Evolutionary conservation across 2,113 vertebrate species (phyloP), one percentile per base, ranked within the genome.

Genomic region (Mesembrinibis cayennensis): DNA sequence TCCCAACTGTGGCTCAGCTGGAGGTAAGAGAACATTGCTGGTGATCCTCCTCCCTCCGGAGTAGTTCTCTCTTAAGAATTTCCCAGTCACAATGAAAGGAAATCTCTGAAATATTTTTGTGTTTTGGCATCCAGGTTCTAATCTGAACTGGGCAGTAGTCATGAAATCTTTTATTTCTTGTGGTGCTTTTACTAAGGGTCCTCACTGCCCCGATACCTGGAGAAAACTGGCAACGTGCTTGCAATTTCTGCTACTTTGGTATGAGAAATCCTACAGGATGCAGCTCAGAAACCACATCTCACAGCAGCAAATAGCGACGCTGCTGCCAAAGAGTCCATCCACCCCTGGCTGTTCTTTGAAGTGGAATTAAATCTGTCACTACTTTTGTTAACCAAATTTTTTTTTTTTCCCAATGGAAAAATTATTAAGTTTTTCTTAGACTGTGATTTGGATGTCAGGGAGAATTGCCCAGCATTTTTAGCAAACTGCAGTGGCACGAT

Each of bases 1-100:
- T 44, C 98, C 99, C 66, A 99, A 97, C 98, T 99, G 99, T 25
- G 99, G 98, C 89, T 98, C 98, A 4, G 97, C 97, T 66, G 98
- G 98, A 98, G 98, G 98, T 99, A 92, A 98, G 98, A 97, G 58
- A 20, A 23, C 7, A 1, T 36, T 20, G 16, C 49, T 29, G 84
- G 10, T 4, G 9, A 5, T 61, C 45, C 32, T 78, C 10, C 76
- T 70, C 23, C 45, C 10, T 29, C 67, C 3, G 10, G 7, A 6
- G 38, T 4, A 26, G 2, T 34, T 18, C 62, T 42, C 21, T 19
- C 15, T 42, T 20, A 2, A 10, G 59, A 13, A 45, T 49, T 34
- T 32, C 44, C 36, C 14, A 19, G 8, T 42, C 30, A 30, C 50
- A 85, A 9, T 6, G 25, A 15, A 16, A 56, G 32, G 65, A 30